phyloP scores from a whole-genome alignment of 1,140 invertebrate species.

The Hesperophylax magnus region DNA sequence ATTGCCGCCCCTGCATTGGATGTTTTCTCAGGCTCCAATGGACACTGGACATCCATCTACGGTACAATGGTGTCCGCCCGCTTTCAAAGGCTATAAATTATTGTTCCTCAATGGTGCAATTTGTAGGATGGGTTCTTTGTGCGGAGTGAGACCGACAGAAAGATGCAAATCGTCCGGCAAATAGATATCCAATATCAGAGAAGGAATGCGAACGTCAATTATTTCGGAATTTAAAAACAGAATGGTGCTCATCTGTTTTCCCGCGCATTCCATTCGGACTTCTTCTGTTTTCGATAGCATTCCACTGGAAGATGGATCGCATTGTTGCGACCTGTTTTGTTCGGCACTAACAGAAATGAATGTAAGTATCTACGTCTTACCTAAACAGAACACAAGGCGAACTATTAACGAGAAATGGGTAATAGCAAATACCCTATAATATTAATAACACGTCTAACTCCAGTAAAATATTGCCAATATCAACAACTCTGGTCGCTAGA shows the following conservation, averaged over 20 bases:
- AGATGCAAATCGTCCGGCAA: constrained; percentile 39
- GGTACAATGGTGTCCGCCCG: constrained; percentile 29
- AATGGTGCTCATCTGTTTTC: constrained; percentile 14
- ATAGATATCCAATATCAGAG: constrained; percentile 44
- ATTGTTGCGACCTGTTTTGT: background rate
- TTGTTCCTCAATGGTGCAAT: constrained; percentile 18
- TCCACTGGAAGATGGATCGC: background rate
- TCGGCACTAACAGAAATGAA: no score
- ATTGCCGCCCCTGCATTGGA: background rate
- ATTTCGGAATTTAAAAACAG: background rate
- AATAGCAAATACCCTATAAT: no score
- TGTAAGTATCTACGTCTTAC: no score
- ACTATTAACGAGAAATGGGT: no score
- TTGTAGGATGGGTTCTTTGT: constrained; percentile 39
- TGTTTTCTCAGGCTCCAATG: constrained; percentile 49
- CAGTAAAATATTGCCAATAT: no score
- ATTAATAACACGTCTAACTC: no score
- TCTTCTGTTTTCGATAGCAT: background rate
- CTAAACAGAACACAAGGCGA: no score
- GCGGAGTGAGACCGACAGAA: constrained; percentile 40
- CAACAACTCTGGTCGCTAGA: no score
- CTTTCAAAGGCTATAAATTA: constrained; percentile 43
- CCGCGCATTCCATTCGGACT: constrained; percentile 16
- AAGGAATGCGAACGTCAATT: constrained; percentile 34
- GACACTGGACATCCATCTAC: constrained; percentile 24